Evolutionary conservation across 2,888 invertebrate species (phyloP).

Genomic region (Fissipunctia ypsillon): DNA sequence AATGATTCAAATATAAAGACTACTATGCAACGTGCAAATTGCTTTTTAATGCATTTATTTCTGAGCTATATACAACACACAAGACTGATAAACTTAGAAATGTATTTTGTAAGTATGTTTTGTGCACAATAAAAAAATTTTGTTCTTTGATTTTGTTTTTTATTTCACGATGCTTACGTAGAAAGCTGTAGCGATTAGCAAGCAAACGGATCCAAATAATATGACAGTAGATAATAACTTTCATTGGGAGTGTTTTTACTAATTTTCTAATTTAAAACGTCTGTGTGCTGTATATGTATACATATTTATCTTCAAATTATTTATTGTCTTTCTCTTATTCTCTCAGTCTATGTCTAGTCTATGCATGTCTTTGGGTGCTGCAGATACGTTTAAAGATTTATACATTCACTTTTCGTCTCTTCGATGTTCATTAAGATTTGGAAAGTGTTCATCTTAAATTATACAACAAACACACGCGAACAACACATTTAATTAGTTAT

Average conservation of each 20-base stretch:
- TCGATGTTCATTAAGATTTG: background rate
- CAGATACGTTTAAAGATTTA: conserved; percentile 55
- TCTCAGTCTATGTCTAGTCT: conserved; percentile 75
- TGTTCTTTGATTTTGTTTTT: conserved; percentile 85
- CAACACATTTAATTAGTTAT: background rate
- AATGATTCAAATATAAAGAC: conserved; percentile 68
- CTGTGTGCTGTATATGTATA: conserved; percentile 87
- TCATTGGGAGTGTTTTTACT: conserved; percentile 49
- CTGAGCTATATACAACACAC: conserved; percentile 89
- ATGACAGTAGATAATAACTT: conserved; percentile 40
- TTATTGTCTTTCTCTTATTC: conserved; percentile 72
- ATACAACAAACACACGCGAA: background rate
- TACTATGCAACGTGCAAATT: conserved; percentile 74
- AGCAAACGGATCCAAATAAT: conserved; percentile 80
- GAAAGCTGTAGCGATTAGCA: conserved; percentile 74
- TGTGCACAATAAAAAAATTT: conserved; percentile 90
- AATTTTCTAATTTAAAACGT: conserved; percentile 69
- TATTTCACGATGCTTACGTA: conserved; percentile 75
- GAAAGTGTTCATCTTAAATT: background rate
- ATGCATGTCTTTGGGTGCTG: conserved; percentile 77
- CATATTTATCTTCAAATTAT: conserved; percentile 45
- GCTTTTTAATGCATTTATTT: conserved; percentile 88
- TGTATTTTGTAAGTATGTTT: conserved; percentile 88
- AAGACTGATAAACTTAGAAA: conserved; percentile 89
- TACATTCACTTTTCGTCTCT: background rate